Evolutionary conservation across 2,797 vertebrate species (phyloP), one percentile per base, ranked within the genome.

Genomic region (Nyctalus aviator): DNA sequence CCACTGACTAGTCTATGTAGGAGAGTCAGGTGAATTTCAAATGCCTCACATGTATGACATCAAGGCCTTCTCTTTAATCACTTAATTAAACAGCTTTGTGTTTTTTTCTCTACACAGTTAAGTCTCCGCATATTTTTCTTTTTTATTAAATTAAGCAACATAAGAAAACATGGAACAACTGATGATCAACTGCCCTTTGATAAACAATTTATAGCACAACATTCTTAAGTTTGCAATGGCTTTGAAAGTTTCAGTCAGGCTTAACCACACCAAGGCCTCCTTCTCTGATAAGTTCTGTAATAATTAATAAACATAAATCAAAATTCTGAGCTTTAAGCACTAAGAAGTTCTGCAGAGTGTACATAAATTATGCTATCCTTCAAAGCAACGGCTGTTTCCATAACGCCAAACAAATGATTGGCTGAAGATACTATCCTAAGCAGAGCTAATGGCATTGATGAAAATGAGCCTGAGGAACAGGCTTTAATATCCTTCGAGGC

Each of bases 401-500:
- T 71, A 93, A 89, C 68, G 44, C 15, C 85, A 94, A 95, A 62
- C 69, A 96, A 96, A 96, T 76, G 77, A 96, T 69, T 8, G 2
- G 1, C 73, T 91, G 17, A 90, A 92, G 94, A 91, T 84, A 90
- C 66, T 72, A 69, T 84, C 79, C 88, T 84, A 95, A 93, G 81
- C 81, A 87, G 62, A 94, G 68, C 72, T 96, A 96, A 96, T 57
- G 46, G 93, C 87, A 86, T 75, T 91, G 93, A 93, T 79, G 93
- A 96, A 96, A 96, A 96, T 94, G 84, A 94, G 92, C 69, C 93
- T 57, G 15, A 57, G 27, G 41, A 96, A 86, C 76, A 94, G 86
- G 46, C 57, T 97, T 96, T 96, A 96, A 96, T 96, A 96, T 96
- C 94, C 94, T 95, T 92, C 94, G 72, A 89, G 96, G 57, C 77